phyloP scores from a whole-genome alignment of 2,113 vertebrate species.

The Pygathrix nemaeus region DNA sequence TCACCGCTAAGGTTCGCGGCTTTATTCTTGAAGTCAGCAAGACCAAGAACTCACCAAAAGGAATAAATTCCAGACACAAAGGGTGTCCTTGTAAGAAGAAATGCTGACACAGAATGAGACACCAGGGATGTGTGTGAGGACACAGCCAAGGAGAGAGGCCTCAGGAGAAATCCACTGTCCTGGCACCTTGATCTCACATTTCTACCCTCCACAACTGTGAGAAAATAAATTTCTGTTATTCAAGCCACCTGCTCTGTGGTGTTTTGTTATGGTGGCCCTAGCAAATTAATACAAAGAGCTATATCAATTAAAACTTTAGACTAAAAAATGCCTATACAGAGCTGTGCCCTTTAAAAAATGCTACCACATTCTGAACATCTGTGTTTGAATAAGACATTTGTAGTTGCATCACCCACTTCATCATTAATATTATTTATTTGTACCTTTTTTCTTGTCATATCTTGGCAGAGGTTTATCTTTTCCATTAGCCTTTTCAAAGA shows the following conservation, averaged over 20 bases:
- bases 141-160: neutral
- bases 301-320: neutral
- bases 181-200: neutral
- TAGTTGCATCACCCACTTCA: neutral
- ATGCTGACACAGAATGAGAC: too few relatives aligned
- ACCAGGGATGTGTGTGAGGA: too few relatives aligned
- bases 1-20: too few relatives aligned
- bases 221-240: neutral
- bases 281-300: neutral
- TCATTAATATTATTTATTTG: neutral
- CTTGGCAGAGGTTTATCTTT: neutral
- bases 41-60: too few relatives aligned
- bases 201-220: neutral
- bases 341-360: neutral
- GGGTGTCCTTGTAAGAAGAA: too few relatives aligned
- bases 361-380: neutral
- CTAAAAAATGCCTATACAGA: neutral
- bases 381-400: too few relatives aligned
- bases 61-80: too few relatives aligned
- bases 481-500: neutral
- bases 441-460: neutral
- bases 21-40: too few relatives aligned
- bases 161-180: neutral
- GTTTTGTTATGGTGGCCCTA: neutral
- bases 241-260: neutral